A percentile compares a stretch with the other conserved stretches of the same genome.
Evolutionary conservation across 2,888 invertebrate species (phyloP).

Genomic region (Pseudeuparius sepicola): DNA sequence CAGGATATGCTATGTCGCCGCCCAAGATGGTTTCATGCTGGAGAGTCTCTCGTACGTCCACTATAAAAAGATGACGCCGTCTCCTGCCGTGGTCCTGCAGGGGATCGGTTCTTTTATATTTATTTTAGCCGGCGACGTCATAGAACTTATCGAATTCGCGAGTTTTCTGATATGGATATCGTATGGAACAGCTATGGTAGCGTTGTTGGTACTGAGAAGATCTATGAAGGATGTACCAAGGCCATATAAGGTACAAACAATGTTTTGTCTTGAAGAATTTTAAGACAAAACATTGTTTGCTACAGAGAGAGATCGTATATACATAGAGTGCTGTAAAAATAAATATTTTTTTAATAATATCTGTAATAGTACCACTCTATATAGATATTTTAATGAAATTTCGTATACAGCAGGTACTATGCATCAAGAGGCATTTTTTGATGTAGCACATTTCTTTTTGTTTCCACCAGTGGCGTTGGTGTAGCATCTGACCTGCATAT

Average conservation of each 20-base stretch:
- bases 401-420: too few relatives aligned
- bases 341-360: too few relatives aligned
- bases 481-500: too few relatives aligned
- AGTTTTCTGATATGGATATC: slow-evolving; percentile 84
- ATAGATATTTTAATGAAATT: too few relatives aligned
- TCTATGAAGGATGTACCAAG: slow-evolving; percentile 57
- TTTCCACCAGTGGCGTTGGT: too few relatives aligned
- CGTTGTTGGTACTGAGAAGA: slow-evolving; percentile 60
- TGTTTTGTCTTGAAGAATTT: slow-evolving; percentile 7
- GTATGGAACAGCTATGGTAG: slow-evolving; percentile 74
- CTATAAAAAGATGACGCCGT: slow-evolving; percentile 61
- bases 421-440: too few relatives aligned
- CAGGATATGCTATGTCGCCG: slow-evolving; percentile 75
- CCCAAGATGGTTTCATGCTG: slow-evolving; percentile 70
- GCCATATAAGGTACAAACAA: slow-evolving; percentile 60
- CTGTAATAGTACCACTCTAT: too few relatives aligned
- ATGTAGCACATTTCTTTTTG: too few relatives aligned
- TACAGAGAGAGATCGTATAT: background rate
- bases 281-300: slow-evolving; percentile 4
- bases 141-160: slow-evolving; percentile 69
- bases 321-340: too few relatives aligned
- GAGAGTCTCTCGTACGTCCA: slow-evolving; percentile 72
- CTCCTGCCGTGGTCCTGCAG: slow-evolving; percentile 74
- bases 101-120: slow-evolving; percentile 62
- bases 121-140: slow-evolving; percentile 64